These are phyloP conservation scores for Phylloscopus trochilus DNA, from an alignment of 2,113 vertebrate species.

Conservation along the genomic window DNA sequence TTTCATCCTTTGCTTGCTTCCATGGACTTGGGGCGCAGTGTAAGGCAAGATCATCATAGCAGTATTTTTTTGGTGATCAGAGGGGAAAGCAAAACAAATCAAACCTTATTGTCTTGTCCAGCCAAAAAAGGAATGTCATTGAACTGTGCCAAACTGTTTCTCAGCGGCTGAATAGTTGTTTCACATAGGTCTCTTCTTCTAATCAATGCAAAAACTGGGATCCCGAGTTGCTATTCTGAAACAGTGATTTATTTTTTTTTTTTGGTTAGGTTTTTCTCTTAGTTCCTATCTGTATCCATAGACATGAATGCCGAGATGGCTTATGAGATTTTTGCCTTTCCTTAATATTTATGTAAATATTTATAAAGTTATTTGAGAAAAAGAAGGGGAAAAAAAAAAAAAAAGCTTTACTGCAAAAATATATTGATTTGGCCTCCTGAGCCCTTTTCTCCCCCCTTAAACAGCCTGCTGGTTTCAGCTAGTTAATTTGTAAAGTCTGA, in stretches of 20 bases:
- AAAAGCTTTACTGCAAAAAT: conserved; percentile 58
- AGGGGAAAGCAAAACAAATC: conserved; percentile 69
- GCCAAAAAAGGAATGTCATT: conserved; percentile 77
- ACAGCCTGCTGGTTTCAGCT: conserved; percentile 58
- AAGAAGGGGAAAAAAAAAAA: not conserved
- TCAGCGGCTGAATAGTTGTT: conserved; percentile 74
- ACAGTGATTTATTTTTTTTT: conserved; percentile 35
- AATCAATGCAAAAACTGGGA: conserved; percentile 75
- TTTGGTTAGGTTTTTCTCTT: conserved; percentile 53
- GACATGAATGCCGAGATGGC: conserved; percentile 61
- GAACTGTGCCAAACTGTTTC: conserved; percentile 85
- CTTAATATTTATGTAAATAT: conserved; percentile 71
- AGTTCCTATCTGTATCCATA: conserved; percentile 68
- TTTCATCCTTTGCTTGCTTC: conserved; percentile 83
- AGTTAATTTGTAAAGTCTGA: conserved; percentile 67
- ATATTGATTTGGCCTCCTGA: conserved; percentile 60
- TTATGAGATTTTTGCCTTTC: conserved; percentile 68
- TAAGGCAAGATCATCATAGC: conserved; percentile 75
- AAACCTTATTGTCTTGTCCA: conserved; percentile 73
- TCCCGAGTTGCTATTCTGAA: conserved; percentile 62
- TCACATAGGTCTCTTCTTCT: conserved; percentile 71
- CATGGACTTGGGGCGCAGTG: conserved; percentile 77
- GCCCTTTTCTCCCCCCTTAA: conserved; percentile 43
- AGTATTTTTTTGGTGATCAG: conserved; percentile 78
- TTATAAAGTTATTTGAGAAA: conserved; percentile 68